phyloP scores from a whole-genome alignment of 2,888 invertebrate genomes.

The Netelia virgata region DNA sequence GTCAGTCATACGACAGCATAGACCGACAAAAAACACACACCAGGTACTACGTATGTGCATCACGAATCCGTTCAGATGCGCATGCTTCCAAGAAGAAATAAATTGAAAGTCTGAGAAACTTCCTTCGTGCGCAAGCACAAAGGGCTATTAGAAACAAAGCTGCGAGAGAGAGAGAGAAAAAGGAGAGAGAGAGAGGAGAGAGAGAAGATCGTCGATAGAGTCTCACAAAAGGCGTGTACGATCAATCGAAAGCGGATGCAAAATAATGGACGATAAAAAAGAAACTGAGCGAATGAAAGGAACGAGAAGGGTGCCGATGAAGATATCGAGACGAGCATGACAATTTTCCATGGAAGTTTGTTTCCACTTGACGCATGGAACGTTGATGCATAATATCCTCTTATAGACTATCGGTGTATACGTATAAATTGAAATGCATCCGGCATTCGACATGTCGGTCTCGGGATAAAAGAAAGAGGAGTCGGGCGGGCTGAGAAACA shows the following conservation, averaged over 20 bases:
- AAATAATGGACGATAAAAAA: slow-evolving; percentile 34
- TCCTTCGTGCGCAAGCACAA: slow-evolving; percentile 20
- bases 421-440: slow-evolving; percentile 81
- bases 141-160: slow-evolving; percentile 39
- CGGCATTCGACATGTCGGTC: slow-evolving; percentile 82
- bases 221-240: slow-evolving; percentile 43
- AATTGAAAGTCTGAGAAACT: slow-evolving; percentile 27
- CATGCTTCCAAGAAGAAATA: background rate
- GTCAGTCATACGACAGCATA: no score
- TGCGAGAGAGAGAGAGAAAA: background rate
- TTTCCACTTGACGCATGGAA: slow-evolving; percentile 28
- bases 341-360: slow-evolving; percentile 56
- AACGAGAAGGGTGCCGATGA: slow-evolving; percentile 44
- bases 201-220: slow-evolving; percentile 34
- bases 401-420: slow-evolving; percentile 11
- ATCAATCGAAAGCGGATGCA: slow-evolving; percentile 53
- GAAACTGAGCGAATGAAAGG: slow-evolving; percentile 26
- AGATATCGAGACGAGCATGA: slow-evolving; percentile 62
- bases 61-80: background rate
- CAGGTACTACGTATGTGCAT: background rate
- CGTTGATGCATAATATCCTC: slow-evolving; percentile 43
- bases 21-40: no score
- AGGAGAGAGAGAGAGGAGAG: background rate
- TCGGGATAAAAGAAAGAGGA: slow-evolving; percentile 81
- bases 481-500: slow-evolving; percentile 64